Evolutionary conservation across 2,797 vertebrate species (phyloP), one percentile per base, ranked within the genome.

Genomic region (Eleutherodactylus coqui): DNA sequence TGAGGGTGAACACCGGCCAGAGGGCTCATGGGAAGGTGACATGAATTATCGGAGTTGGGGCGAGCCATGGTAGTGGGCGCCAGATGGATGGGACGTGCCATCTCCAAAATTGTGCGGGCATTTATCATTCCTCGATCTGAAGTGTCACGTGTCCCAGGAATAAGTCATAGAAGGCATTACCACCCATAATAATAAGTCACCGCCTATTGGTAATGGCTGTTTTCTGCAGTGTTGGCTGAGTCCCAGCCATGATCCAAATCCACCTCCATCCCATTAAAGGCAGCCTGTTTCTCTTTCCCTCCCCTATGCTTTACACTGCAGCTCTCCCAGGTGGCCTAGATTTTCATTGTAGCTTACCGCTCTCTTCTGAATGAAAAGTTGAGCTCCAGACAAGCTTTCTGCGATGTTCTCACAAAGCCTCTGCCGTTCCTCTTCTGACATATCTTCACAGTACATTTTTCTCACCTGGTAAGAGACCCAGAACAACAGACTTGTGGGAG

Each of bases 351-450:
- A 32, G 38, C 93, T 91, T 88, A 95, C 95, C 91, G 90, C 90
- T 85, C 95, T 94, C 55, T 95, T 93, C 88, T 96, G 96, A 90
- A 96, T 96, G 87, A 96, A 96, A 43, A 91, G 88, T 88, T 96
- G 94, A 5, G 95, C 95, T 82, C 72, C 94, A 81, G 93, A 94
- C 34, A 96, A 90, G 11, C 87, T 87, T 0, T 91, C 91, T 0
- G 96, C 95, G 84, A 96, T 24, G 90, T 96, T 96, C 90, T 95
- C 90, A 69, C 95, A 96, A 32, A 96, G 92, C 27, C 94, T 91
- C 89, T 92, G 92, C 0, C 94, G 90, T 86, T 96, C 93, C 0
- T 91, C 93, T 9, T 94, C 92, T 0, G 92, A 94, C 89, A 96
- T 89, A 38, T 95, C 94, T 49, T 94, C 45, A 1, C 91, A 93